Evolutionary conservation across 64 coral and sea anemone species (phyloP).

Genomic region (Montipora sp.): DNA sequence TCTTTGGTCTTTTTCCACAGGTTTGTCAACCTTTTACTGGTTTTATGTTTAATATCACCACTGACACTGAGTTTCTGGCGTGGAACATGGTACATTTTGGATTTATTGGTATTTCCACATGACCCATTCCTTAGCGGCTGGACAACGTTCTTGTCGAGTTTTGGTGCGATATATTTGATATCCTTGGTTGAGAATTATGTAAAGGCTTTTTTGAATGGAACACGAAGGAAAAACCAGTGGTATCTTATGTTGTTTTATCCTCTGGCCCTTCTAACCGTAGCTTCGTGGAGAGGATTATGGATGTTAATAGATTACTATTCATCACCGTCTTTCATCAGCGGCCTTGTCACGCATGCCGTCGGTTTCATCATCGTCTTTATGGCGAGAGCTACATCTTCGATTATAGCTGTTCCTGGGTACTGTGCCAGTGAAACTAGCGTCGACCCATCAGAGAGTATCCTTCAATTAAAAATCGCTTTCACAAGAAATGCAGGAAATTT

Average conservation of each 20-base stretch:
- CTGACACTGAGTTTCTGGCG: conserved; percentile 26
- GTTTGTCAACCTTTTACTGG: neutral
- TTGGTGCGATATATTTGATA: neutral
- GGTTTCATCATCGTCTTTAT: neutral
- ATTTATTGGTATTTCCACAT: conserved; percentile 33
- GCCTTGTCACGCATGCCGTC: conserved; percentile 12
- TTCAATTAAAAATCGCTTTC: neutral
- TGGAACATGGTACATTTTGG: conserved; percentile 45
- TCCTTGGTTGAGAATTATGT: conserved; percentile 1
- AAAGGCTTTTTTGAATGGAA: conserved; percentile 3
- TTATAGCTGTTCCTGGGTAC: conserved; percentile 28
- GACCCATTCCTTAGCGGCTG: neutral
- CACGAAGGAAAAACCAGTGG: neutral
- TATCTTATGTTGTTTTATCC: conserved; percentile 20
- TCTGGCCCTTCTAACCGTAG: neutral
- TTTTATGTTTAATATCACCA: conserved; percentile 5
- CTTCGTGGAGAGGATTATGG: conserved; percentile 66
- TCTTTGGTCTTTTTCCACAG: neutral
- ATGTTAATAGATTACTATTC: conserved; percentile 29
- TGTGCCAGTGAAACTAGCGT: neutral
- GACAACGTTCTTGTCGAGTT: neutral
- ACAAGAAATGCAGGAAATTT: neutral
- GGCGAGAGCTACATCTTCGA: conserved; percentile 15
- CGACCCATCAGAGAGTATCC: neutral
- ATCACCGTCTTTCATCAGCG: neutral